Conservation (phyloP, 2,113 vertebrate genomes). For the Electrona antarctica region DNA sequence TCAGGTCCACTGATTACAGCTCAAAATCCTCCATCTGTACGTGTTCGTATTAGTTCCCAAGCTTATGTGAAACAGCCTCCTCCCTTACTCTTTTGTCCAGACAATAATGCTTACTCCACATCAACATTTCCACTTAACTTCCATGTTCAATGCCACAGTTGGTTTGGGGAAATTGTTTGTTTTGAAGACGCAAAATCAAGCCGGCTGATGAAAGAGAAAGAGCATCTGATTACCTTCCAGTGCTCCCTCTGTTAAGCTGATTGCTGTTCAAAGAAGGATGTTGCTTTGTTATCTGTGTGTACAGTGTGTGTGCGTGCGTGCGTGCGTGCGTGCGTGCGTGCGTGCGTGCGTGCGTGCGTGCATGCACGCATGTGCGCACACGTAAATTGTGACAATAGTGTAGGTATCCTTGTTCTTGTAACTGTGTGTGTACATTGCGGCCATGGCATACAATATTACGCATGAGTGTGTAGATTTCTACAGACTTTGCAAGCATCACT, state of each 20-base stretch:
- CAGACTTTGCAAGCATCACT: conserved; percentile 27
- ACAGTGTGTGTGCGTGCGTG: background rate
- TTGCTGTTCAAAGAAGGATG: conserved; percentile 62
- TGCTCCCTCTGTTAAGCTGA: conserved; percentile 61
- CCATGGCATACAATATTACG: conserved; percentile 18
- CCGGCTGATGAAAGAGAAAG: conserved; percentile 50
- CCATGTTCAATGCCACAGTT: conserved; percentile 59
- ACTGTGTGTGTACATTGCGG: background rate
- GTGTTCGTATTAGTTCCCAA: background rate
- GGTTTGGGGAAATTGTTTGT: conserved; percentile 67
- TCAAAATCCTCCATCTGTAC: too few relatives aligned
- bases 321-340: background rate
- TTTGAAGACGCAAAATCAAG: conserved; percentile 70
- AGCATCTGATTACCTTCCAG: conserved; percentile 65
- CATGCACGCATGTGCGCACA: conserved; percentile 9
- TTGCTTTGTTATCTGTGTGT: too few relatives aligned
- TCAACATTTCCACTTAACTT: conserved; percentile 63
- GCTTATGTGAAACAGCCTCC: conserved; percentile 40
- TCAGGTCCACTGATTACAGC: too few relatives aligned
- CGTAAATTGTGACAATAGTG: background rate
- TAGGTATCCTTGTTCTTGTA: conserved; percentile 5
- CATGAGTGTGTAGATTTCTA: background rate
- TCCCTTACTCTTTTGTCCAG: conserved; percentile 59
- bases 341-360: conserved; percentile 22
- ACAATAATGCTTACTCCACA: conserved; percentile 67